Conservation (phyloP, 2,888 invertebrate species). For the Sisyra terminalis region DNA sequence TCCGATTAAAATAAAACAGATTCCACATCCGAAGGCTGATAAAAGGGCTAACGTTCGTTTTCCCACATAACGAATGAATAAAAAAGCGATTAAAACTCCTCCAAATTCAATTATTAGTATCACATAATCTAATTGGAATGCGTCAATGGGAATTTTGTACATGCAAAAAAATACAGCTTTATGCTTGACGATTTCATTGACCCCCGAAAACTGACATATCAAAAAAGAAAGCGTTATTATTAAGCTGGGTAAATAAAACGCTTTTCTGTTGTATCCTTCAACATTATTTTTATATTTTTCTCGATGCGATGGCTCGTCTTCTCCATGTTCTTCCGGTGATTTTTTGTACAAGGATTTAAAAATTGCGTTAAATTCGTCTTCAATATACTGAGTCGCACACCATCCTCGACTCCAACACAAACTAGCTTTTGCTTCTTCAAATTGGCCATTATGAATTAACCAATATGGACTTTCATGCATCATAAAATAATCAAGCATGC, state of each 20-base stretch:
- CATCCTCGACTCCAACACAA: slow-evolving; percentile 69
- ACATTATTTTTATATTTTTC: too few species aligned
- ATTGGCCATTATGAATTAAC: slow-evolving; percentile 49
- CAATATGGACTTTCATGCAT: slow-evolving; percentile 73
- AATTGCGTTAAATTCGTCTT: slow-evolving; percentile 38
- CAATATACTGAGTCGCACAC: slow-evolving; percentile 42
- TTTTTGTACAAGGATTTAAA: slow-evolving; percentile 8
- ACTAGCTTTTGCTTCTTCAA: slow-evolving; percentile 47
- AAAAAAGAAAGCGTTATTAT: slow-evolving; percentile 53
- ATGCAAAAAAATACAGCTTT: slow-evolving; percentile 56
- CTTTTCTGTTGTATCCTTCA: slow-evolving; percentile 19
- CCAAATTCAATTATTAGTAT: slow-evolving; percentile 52
- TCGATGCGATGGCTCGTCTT: slow-evolving; percentile 15
- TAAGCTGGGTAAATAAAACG: slow-evolving; percentile 50
- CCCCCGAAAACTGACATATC: slow-evolving; percentile 58
- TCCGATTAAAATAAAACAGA: slow-evolving; percentile 45
- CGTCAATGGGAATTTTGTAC: slow-evolving; percentile 54
- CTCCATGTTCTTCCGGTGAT: slow-evolving; percentile 13
- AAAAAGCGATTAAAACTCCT: slow-evolving; percentile 47
- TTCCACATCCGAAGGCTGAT: slow-evolving; percentile 46
- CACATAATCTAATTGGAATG: slow-evolving; percentile 57
- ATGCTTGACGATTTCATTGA: slow-evolving; percentile 54
- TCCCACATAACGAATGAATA: slow-evolving; percentile 52
- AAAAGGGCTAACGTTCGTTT: slow-evolving; percentile 50
- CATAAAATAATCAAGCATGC: slow-evolving; percentile 46